Conservation (phyloP, 1,140 invertebrate species). For the Coboldia fuscipes region DNA sequence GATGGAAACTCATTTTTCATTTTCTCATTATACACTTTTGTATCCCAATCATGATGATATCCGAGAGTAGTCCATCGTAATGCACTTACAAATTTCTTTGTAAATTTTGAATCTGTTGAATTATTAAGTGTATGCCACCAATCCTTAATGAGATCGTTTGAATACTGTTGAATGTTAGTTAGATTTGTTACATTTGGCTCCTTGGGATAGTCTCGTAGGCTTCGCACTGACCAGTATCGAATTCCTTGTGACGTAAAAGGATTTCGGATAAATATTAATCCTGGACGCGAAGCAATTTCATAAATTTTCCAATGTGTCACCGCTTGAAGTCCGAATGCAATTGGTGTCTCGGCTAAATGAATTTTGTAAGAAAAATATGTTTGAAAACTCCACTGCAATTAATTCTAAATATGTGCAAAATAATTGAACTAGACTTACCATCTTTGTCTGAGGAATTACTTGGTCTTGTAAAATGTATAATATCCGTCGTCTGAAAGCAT, state of each 20-base stretch:
- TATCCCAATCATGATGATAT: constrained; percentile 91
- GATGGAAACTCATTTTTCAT: constrained; percentile 41
- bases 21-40: constrained; percentile 58
- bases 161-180: constrained; percentile 20
- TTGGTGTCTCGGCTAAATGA: neutral
- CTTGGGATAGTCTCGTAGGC: constrained; percentile 50
- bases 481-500: no score
- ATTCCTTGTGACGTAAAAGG: constrained; percentile 60
- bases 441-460: no score
- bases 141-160: constrained; percentile 7
- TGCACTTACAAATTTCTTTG: constrained; percentile 29
- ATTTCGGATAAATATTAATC: constrained; percentile 60
- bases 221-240: constrained; percentile 59
- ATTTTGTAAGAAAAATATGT: neutral
- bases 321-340: constrained; percentile 24
- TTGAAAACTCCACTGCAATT: neutral
- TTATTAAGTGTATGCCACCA: constrained; percentile 25
- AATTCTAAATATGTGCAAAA: neutral
- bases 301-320: constrained; percentile 31
- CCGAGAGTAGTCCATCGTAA: constrained; percentile 82
- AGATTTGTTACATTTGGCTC: constrained; percentile 65
- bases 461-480: no score
- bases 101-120: constrained; percentile 13
- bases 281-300: constrained; percentile 30
- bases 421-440: constrained; percentile 3